These are phyloP conservation scores for Macaria notata DNA, from an alignment of 2,888 invertebrate species.

Conservation along the genomic window DNA sequence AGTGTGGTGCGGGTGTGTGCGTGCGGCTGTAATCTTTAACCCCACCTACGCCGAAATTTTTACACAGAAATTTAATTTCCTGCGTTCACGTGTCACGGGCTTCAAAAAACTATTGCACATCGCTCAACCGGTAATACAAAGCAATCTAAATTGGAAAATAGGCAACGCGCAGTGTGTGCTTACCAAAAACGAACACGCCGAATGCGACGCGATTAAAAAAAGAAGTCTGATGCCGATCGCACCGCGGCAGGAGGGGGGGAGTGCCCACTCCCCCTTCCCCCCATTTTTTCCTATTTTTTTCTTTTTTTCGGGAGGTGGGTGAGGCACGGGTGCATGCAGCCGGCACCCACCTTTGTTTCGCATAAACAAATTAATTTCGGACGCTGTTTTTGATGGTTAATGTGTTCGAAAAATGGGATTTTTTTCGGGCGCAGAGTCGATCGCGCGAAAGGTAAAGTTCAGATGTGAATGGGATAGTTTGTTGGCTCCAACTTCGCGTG, in stretches of 20 bases:
- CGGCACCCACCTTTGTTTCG: constrained; percentile 81
- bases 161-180: constrained; percentile 82
- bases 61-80: constrained; percentile 74
- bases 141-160: constrained; percentile 83
- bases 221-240: constrained; percentile 81
- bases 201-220: constrained; percentile 82
- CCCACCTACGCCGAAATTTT: constrained; percentile 39
- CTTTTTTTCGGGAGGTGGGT: constrained; percentile 77
- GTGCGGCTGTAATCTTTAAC: constrained; percentile 15
- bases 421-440: constrained; percentile 39
- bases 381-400: constrained; percentile 80
- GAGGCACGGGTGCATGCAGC: constrained; percentile 78
- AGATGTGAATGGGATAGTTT: constrained; percentile 25
- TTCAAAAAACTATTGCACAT: constrained; percentile 80
- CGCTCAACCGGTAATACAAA: constrained; percentile 81
- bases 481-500: constrained; percentile 12
- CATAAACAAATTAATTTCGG: constrained; percentile 83
- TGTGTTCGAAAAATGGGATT: constrained; percentile 69
- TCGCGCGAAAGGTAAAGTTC: constrained; percentile 40
- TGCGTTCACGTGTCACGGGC: constrained; percentile 71
- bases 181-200: constrained; percentile 80
- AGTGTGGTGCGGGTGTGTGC: background rate
- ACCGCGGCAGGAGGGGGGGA: constrained; percentile 71
- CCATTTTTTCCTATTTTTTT: constrained; percentile 69
- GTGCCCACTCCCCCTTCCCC: constrained; percentile 44